Evolutionary conservation across 1,140 invertebrate genomes (phyloP).

Genomic region (Cydia amplana): DNA sequence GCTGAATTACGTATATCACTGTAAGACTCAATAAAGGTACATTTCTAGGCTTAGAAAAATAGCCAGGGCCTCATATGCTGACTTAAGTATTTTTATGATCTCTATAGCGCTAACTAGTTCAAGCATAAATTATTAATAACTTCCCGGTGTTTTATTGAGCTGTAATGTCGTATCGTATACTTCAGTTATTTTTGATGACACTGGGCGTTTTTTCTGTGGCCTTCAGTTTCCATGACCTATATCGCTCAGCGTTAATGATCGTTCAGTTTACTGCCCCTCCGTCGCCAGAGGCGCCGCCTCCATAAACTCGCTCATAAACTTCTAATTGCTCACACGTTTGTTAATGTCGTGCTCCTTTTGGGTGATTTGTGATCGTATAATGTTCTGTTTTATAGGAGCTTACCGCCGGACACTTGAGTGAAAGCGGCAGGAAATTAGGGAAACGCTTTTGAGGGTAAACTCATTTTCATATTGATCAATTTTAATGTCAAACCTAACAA

Average conservation of each 20-base stretch:
- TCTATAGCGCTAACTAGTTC: too few relatives aligned
- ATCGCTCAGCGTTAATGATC: constrained; percentile 5
- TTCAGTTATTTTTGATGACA: too few relatives aligned
- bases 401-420: neutral
- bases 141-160: too few relatives aligned
- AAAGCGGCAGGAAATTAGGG: neutral
- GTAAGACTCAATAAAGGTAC: too few relatives aligned
- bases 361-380: constrained; percentile 20
- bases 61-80: too few relatives aligned
- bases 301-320: constrained; percentile 11
- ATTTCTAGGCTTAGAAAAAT: too few relatives aligned
- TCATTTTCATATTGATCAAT: too few relatives aligned
- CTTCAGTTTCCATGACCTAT: neutral
- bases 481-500: too few relatives aligned
- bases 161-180: too few relatives aligned
- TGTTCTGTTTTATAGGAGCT: constrained; percentile 3
- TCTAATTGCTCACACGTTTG: constrained; percentile 15
- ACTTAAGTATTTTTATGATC: too few relatives aligned
- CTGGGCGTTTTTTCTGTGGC: neutral
- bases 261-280: constrained; percentile 2
- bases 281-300: constrained; percentile 3
- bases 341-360: constrained; percentile 11
- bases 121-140: too few relatives aligned
- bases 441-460: neutral
- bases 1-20: too few relatives aligned